Percentiles rank a stretch among this genome's conserved stretches.
These are phyloP conservation scores for Ormia ochracea DNA, from an alignment of 2,888 invertebrate genomes.

Conservation along the genomic window DNA sequence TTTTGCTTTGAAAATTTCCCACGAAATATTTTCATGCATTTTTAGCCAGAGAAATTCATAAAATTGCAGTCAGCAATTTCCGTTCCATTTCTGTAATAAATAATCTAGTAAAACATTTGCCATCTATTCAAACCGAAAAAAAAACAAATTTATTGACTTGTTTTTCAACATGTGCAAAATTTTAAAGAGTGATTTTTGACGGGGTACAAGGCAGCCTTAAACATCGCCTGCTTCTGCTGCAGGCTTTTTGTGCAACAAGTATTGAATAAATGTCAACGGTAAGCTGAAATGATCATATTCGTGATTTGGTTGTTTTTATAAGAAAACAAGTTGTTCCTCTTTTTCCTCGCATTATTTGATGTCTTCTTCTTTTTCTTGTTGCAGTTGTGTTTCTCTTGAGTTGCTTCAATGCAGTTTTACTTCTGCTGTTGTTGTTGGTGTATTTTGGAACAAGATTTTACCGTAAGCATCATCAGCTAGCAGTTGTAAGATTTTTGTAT, in stretches of 20 bases:
- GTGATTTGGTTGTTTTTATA: neutral
- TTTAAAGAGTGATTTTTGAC: neutral
- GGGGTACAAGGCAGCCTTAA: slow-evolving; percentile 33
- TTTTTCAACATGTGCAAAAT: slow-evolving; percentile 1
- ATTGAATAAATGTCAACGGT: slow-evolving; percentile 56
- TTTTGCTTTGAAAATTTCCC: neutral
- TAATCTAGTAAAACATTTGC: neutral
- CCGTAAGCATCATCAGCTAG: slow-evolving; percentile 40
- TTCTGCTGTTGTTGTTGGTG: neutral
- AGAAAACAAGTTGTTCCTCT: slow-evolving; percentile 53
- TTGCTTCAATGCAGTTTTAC: neutral
- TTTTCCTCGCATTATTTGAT: slow-evolving; percentile 1
- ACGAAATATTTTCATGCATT: neutral
- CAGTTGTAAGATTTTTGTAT: slow-evolving; percentile 24
- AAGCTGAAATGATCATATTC: slow-evolving; percentile 47
- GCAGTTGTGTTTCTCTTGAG: neutral
- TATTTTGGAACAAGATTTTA: slow-evolving; percentile 48
- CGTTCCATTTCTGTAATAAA: slow-evolving; percentile 7
- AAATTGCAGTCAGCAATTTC: neutral
- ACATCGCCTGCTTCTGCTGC: neutral
- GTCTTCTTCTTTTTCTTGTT: neutral
- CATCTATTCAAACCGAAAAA: neutral
- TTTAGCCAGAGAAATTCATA: neutral
- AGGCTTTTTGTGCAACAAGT: slow-evolving; percentile 26
- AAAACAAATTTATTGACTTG: neutral